These are phyloP conservation scores for Alaudala cheleensis DNA, from an alignment of 2,113 vertebrate genomes.

Conservation along the genomic window DNA sequence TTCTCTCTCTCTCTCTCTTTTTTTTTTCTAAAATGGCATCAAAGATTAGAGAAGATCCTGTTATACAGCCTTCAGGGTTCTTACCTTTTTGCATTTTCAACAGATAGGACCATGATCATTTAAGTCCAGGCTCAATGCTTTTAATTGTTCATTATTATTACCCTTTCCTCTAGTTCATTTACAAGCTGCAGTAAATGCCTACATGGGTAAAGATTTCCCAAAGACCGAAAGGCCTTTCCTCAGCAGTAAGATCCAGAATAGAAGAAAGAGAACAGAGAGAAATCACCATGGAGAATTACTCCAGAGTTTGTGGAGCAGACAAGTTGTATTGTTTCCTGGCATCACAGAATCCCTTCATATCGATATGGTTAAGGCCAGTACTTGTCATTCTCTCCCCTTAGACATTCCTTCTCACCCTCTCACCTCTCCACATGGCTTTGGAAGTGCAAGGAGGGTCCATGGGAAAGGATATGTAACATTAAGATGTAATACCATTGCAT, in stretches of 20 bases:
- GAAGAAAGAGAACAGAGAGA: neutral
- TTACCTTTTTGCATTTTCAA: neutral
- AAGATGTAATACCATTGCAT: neutral
- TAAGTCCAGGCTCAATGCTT: neutral
- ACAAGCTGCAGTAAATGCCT: neutral
- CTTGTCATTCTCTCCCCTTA: neutral
- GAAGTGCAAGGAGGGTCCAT: neutral
- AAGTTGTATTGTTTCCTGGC: neutral
- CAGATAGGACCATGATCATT: neutral
- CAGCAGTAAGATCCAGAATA: neutral
- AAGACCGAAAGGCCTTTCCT: neutral
- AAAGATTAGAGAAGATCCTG: neutral
- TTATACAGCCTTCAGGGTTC: neutral
- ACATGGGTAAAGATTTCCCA: neutral
- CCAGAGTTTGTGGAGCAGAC: neutral
- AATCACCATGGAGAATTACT: neutral
- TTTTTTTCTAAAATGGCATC: neutral
- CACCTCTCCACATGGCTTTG: neutral
- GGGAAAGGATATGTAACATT: neutral
- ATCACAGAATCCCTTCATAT: neutral
- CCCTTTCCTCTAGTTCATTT: neutral
- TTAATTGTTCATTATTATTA: neutral
- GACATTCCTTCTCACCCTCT: neutral
- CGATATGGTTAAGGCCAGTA: neutral
- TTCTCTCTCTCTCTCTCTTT: neutral